These are phyloP conservation scores for Anas platyrhynchos DNA, from an alignment of 2,113 vertebrate species.

Conservation along the genomic window DNA sequence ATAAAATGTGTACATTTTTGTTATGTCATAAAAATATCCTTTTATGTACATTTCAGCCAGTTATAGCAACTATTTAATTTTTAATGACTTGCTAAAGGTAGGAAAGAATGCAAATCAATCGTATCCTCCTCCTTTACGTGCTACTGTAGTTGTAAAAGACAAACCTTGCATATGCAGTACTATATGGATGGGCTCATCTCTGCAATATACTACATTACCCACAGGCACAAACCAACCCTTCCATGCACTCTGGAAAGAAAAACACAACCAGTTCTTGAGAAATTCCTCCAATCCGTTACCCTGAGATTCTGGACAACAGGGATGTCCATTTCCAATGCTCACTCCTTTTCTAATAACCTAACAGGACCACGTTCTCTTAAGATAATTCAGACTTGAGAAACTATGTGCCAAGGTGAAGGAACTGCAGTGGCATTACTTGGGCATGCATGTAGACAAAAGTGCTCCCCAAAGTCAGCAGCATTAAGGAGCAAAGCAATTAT, in stretches of 20 bases:
- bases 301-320: background rate
- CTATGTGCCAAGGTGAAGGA: background rate
- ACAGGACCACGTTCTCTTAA: background rate
- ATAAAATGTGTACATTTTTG: background rate
- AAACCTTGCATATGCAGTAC: background rate
- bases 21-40: background rate
- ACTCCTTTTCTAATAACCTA: background rate
- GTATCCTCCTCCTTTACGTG: background rate
- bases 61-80: background rate
- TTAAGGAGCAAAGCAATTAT: background rate
- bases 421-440: background rate
- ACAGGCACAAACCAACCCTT: background rate
- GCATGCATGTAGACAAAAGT: background rate
- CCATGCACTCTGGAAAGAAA: constrained; percentile 4
- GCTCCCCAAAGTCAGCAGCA: background rate
- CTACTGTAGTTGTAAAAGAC: background rate
- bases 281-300: background rate
- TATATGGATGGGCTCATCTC: background rate
- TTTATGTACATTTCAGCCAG: background rate
- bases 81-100: background rate
- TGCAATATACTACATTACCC: background rate
- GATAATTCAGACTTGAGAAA: background rate
- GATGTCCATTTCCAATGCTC: background rate
- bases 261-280: background rate
- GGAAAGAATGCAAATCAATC: background rate